Evolutionary conservation across 2,797 vertebrate species (phyloP).

Genomic region (Vipera ursinii): DNA sequence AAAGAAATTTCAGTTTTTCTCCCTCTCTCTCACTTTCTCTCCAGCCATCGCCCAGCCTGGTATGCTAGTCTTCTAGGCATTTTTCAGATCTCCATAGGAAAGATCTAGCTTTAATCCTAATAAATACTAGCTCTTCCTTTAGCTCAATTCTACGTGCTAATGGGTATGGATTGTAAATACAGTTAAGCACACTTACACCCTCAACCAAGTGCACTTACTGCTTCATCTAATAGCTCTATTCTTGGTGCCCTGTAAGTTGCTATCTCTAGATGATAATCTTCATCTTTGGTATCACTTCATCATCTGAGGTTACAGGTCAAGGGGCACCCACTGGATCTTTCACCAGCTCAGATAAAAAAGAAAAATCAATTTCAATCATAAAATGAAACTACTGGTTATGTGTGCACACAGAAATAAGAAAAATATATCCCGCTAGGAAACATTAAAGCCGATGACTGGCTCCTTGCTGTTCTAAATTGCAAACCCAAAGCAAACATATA

Average conservation of each 20-base stretch:
- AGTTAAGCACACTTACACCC: neutral
- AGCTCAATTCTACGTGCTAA: neutral
- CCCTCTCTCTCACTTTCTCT: neutral
- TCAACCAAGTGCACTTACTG: neutral
- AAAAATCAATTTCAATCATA: constrained; percentile 68
- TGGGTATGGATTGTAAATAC: constrained; percentile 1
- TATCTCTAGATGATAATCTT: constrained; percentile 46
- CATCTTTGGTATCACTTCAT: constrained; percentile 55
- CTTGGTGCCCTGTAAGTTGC: constrained; percentile 36
- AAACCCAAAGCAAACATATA: neutral
- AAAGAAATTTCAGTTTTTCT: neutral
- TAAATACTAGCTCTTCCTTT: neutral
- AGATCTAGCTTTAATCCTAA: neutral
- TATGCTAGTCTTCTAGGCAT: neutral
- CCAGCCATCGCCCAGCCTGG: neutral
- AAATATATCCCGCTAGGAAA: constrained; percentile 59
- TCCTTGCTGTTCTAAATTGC: constrained; percentile 40
- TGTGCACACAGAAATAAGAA: constrained; percentile 53
- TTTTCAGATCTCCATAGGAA: neutral
- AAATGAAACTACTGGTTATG: constrained; percentile 66
- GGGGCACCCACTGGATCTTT: constrained; percentile 54
- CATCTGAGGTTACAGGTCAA: constrained; percentile 56
- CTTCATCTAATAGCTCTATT: neutral
- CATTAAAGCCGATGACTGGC: constrained; percentile 49
- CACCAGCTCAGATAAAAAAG: constrained; percentile 43